These are phyloP conservation scores for Anguilla pacifica DNA, from an alignment of 2,797 vertebrate species.

Conservation along the genomic window DNA sequence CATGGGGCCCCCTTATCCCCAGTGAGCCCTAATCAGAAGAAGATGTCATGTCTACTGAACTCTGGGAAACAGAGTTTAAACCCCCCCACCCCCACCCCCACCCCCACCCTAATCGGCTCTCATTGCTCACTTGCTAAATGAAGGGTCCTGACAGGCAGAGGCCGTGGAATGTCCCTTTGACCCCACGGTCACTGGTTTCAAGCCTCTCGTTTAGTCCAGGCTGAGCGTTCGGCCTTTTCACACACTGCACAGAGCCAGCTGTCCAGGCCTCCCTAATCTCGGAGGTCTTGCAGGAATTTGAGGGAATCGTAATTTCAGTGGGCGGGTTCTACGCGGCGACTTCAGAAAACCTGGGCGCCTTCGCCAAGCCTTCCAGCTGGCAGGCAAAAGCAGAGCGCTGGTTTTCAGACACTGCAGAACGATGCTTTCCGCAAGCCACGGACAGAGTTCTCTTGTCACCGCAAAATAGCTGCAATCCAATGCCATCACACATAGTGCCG, in stretches of 20 bases:
- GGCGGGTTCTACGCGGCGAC: not conserved
- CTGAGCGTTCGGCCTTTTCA: not conserved
- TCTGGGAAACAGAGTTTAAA: not conserved
- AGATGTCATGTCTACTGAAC: not conserved
- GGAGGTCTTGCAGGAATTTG: not conserved
- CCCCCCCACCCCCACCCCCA: not conserved
- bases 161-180: not conserved
- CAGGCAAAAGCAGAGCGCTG: not conserved
- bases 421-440: not conserved
- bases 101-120: not conserved
- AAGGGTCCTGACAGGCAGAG: not conserved
- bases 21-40: not conserved
- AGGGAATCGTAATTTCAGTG: not conserved
- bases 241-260: conserved; percentile 8
- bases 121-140: not conserved
- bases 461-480: conserved; percentile 27
- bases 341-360: not conserved
- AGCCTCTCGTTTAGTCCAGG: not conserved
- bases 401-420: not conserved
- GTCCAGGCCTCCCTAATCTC: not conserved
- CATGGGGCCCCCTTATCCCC: not conserved
- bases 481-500: conserved; percentile 14
- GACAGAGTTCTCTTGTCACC: conserved; percentile 1
- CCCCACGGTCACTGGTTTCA: not conserved
- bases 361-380: not conserved